Evolutionary conservation across 2,888 invertebrate species (phyloP).

Genomic region (Brachyptera putata): DNA sequence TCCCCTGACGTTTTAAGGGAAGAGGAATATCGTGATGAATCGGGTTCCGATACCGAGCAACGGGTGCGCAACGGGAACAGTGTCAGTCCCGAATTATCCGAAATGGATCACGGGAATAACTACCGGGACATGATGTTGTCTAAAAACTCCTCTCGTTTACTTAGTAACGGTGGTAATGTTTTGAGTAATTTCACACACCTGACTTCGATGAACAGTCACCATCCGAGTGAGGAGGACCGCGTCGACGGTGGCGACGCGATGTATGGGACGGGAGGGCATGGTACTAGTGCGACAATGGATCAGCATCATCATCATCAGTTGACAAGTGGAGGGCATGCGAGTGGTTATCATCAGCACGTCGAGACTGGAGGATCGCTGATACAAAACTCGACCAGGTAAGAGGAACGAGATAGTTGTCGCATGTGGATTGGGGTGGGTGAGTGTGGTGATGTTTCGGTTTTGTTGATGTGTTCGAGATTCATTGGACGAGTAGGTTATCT

Average conservation of each 20-base stretch:
- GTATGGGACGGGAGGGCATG: neutral
- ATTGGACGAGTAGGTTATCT: too few relatives aligned
- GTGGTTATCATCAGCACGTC: neutral
- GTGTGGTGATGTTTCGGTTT: too few relatives aligned
- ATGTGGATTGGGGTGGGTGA: too few relatives aligned
- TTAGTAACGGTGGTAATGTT: neutral
- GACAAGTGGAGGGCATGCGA: neutral
- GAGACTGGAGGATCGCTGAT: neutral
- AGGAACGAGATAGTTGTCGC: too few relatives aligned
- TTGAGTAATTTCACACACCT: slow-evolving; percentile 9
- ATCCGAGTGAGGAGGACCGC: neutral
- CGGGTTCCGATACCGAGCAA: neutral
- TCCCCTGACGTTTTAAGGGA: neutral
- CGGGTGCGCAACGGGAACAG: neutral
- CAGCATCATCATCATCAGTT: neutral
- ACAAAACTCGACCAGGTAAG: too few relatives aligned
- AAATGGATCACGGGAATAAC: neutral
- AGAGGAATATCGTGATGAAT: neutral
- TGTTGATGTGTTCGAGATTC: too few relatives aligned
- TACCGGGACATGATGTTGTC: neutral
- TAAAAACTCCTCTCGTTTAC: neutral
- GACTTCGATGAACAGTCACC: slow-evolving; percentile 2
- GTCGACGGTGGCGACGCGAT: slow-evolving; percentile 6
- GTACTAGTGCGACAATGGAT: neutral
- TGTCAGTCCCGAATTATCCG: slow-evolving; percentile 8